phyloP scores from a whole-genome alignment of 1,140 invertebrate genomes.

The Bradysia coprophila region DNA sequence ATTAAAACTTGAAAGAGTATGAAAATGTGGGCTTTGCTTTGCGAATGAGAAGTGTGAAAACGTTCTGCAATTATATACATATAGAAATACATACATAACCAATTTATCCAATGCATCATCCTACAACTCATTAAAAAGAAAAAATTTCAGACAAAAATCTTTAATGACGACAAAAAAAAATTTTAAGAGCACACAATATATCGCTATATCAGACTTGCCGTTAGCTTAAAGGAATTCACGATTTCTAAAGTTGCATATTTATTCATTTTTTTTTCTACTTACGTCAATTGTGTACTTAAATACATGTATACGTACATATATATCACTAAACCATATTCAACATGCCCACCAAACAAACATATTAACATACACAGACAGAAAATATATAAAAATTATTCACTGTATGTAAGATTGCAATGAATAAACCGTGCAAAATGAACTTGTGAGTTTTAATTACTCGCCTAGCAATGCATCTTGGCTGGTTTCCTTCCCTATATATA shows the following conservation, averaged over 20 bases:
- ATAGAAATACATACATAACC: too few species aligned
- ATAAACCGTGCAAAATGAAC: slow-evolving; percentile 1
- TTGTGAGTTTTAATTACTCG: slow-evolving; percentile 3
- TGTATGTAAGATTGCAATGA: slow-evolving; percentile 1
- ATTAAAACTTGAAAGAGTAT: too few species aligned
- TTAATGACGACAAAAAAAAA: neutral
- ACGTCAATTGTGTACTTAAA: slow-evolving; percentile 1
- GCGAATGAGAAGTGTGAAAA: too few species aligned
- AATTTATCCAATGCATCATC: too few species aligned
- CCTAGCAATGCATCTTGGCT: slow-evolving; percentile 2
- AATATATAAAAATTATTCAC: neutral
- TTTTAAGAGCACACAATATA: neutral
- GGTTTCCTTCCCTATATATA: neutral
- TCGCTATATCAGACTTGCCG: too few species aligned
- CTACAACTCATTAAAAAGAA: neutral
- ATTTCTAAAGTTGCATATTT: neutral
- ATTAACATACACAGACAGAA: neutral
- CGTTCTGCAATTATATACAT: too few species aligned
- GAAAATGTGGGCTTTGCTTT: too few species aligned
- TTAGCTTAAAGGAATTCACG: neutral
- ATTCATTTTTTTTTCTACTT: neutral
- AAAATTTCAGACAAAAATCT: neutral
- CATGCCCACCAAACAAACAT: neutral
- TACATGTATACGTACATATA: neutral
- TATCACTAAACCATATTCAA: too few species aligned